Conservation (phyloP, 2,888 invertebrate genomes). For the Rhamphomyia laevipes region DNA sequence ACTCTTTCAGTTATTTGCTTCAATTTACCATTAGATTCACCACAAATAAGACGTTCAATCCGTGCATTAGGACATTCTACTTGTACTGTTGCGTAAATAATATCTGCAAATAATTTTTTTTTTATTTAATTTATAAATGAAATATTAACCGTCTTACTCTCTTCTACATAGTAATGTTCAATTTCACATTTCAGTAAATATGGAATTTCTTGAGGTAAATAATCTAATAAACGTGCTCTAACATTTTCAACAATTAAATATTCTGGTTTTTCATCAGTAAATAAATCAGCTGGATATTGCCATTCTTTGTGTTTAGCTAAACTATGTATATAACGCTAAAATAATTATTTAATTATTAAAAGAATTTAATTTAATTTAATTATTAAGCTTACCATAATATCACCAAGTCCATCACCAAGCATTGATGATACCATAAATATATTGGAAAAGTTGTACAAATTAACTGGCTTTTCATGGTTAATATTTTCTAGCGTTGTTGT, state of each 20-base stretch:
- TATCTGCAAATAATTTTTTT: conserved; percentile 33
- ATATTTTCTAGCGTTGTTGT: conserved; percentile 3
- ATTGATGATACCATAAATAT: conserved; percentile 89
- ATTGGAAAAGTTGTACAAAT: conserved; percentile 71
- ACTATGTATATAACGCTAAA: background rate
- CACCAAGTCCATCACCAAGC: conserved; percentile 59
- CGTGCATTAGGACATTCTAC: conserved; percentile 53
- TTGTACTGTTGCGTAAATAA: conserved; percentile 44
- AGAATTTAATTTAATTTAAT: no score
- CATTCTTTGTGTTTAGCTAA: conserved; percentile 52
- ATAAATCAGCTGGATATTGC: conserved; percentile 51
- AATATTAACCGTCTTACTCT: background rate
- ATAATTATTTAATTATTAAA: background rate
- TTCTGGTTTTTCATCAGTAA: conserved; percentile 64
- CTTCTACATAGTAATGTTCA: conserved; percentile 51
- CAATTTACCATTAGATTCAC: conserved; percentile 55
- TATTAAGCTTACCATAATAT: conserved; percentile 47
- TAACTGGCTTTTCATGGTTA: conserved; percentile 23
- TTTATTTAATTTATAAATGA: background rate
- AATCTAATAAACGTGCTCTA: conserved; percentile 71
- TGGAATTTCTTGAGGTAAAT: conserved; percentile 75
- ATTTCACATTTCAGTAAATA: conserved; percentile 56
- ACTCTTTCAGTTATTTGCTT: conserved; percentile 54
- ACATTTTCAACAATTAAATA: conserved; percentile 61
- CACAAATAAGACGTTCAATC: conserved; percentile 53